Base-by-base conservation (phyloP, 30 jellyfish, hydroid and myxozoan genomes). In the Catostylus mosaicus region DNA sequence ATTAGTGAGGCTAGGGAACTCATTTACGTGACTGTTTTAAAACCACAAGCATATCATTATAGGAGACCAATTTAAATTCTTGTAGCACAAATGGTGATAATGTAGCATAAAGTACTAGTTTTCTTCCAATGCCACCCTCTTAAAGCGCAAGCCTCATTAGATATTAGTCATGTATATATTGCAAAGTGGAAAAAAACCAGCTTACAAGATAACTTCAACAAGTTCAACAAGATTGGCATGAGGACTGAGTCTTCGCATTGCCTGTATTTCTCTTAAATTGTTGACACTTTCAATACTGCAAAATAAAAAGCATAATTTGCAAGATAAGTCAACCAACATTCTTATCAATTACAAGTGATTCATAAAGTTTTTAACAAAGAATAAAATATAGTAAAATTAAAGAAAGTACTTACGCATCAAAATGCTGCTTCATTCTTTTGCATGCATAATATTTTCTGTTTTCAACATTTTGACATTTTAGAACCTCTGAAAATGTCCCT, bases 401-500 rank as follows among this genome's bases (percentile, higher is more conserved):
- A 43, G 56, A 43, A 6, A 43, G 40, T 37, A 77, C 91, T 26
- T 26, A 90, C 97, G 88, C 75, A 19, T 90, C 97, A 77, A 82
- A 90, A 30, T 83, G 93, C 70, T 90, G 97, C 74, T 90, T 90
- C 97, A 90, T 90, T 31, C 97, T 75, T 72, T 90, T 90, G 75
- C 97, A 90, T 30, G 97, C 97, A 90, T 79, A 90, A 45, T 60
- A 82, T 32, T 82, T 89, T 34, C 97, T 79, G 70, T 90, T 63
- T 45, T 83, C 93, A 7, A 84, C 86, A 77, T 89, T 90, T 60
- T 90, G 97, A 48, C 97, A 90, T 70, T 90, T 90, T 30, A 90
- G 65, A 52, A 90, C 97, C 59, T 79, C 97, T 23, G 97, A 90
- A 67, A 90, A 90, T 30, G 97, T 90, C 22, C 97, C 97, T 71